Evolutionary conservation across 23 tunicate species (phyloP).

Genomic region (Ciona savignyi): DNA sequence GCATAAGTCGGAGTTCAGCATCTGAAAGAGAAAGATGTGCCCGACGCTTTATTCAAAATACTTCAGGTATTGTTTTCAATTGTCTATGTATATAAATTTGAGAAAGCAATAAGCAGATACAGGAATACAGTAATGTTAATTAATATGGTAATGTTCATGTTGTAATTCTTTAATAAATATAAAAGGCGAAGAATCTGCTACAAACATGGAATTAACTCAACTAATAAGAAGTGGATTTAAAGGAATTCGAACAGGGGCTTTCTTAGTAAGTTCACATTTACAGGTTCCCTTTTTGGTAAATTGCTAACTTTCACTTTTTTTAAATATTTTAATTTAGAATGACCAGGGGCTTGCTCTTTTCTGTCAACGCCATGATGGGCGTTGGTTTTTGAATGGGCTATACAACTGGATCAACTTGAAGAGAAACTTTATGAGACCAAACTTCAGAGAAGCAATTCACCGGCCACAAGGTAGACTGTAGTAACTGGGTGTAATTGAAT

Average conservation of each 20-base stretch:
- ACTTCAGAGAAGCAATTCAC: slow-evolving; percentile 10
- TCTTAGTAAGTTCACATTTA: slow-evolving; percentile 15
- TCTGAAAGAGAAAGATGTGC: not conserved
- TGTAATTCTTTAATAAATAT: no score
- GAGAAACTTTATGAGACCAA: slow-evolving; percentile 33
- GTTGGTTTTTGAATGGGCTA: slow-evolving; percentile 73
- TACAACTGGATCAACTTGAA: slow-evolving; percentile 49
- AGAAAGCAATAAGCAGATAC: no score
- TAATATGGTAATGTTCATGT: no score
- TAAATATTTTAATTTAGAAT: slow-evolving; percentile 18
- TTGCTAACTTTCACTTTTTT: no score
- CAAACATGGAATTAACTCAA: not conserved
- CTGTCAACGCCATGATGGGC: slow-evolving; percentile 58
- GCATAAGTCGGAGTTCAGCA: not conserved
- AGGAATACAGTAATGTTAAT: no score
- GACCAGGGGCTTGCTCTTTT: slow-evolving; percentile 66
- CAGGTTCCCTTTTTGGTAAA: not conserved
- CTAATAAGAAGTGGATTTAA: slow-evolving; percentile 34
- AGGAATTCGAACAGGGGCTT: slow-evolving; percentile 15
- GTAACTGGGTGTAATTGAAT: no score
- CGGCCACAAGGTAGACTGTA: no score
- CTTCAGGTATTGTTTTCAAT: no score
- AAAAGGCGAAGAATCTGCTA: not conserved
- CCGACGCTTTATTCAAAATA: not conserved
- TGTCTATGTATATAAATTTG: no score